Evolutionary conservation across 1,140 invertebrate genomes (phyloP), one percentile per base, ranked within the genome.

Genomic region (Lepidurus packardi): DNA sequence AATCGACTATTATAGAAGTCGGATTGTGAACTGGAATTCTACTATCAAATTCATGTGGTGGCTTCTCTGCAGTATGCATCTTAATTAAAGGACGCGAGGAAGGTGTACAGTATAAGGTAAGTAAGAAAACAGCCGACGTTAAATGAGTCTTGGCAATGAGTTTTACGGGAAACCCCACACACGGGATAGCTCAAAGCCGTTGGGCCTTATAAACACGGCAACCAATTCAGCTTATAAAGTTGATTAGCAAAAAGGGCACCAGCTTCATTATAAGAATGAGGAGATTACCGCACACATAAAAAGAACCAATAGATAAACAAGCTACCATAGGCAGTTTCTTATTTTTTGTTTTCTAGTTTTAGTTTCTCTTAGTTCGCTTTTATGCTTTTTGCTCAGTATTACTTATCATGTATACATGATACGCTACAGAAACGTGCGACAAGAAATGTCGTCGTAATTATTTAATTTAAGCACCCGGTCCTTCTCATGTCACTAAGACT

Each of bases 211-310:
- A 65, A 65, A 65, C 53, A 65, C 53, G 21, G 53, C 53, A 7
- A 65, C 53, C 53, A 13, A 16, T 65, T 65, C 53, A 21, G 53
- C 53, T 65, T 65, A 65, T 13, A 65, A 65, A 65, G 53, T 21
- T 21, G 53, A 65, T 65, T 65, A 65, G 53, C 13, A 9, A 65
- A 65, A 65, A 65, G 7, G 21, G 53, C 21, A 13, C 53, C 53
- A 65, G 53, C 53, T 65, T 65, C 53, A 65, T 65, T 65, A 65
- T 65, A 65, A 65, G 53, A 65, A 65, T 65, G 13, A 21, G 10
- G 16, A 65, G 21, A 65, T 65, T 65, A 65, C 53, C 0, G 53
- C 7, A 21, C 53, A 65, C 21, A 21, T 21, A 65, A 65, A 47
- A 47, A 47, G 5, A 47, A 47, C 1, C 5, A 65, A 65, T 4